A percentile compares a stretch with the other conserved stretches of the same genome.
phyloP scores from a whole-genome alignment of 2,888 invertebrate genomes.

The Sisyra nigra region DNA sequence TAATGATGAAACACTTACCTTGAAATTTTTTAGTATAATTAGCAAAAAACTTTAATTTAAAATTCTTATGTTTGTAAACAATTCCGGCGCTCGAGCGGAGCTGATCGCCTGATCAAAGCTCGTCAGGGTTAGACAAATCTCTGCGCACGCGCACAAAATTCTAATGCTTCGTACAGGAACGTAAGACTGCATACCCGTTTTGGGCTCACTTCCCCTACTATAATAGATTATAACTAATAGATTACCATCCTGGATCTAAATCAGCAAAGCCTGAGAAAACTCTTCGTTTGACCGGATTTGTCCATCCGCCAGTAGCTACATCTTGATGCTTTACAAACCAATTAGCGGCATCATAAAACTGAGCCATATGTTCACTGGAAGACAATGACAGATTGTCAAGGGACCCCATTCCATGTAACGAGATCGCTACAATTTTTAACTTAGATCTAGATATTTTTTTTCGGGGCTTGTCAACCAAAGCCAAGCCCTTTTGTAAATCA shows the following conservation, averaged over 20 bases:
- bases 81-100: too few relatives aligned
- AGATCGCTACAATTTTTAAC: slow-evolving; percentile 49
- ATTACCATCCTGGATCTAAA: slow-evolving; percentile 69
- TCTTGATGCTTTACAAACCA: slow-evolving; percentile 88
- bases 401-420: slow-evolving; percentile 53
- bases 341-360: slow-evolving; percentile 82
- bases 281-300: slow-evolving; percentile 67
- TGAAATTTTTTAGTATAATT: too few relatives aligned
- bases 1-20: too few relatives aligned
- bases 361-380: slow-evolving; percentile 72
- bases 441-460: slow-evolving; percentile 53
- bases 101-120: too few relatives aligned
- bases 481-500: slow-evolving; percentile 83
- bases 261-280: slow-evolving; percentile 58
- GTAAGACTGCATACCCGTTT: too few relatives aligned
- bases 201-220: too few relatives aligned
- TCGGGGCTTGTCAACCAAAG: slow-evolving; percentile 47
- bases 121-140: too few relatives aligned
- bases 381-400: slow-evolving; percentile 65
- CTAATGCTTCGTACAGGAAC: too few relatives aligned
- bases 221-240: too few relatives aligned
- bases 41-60: too few relatives aligned
- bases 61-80: too few relatives aligned
- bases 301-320: slow-evolving; percentile 76
- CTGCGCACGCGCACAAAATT: too few relatives aligned